These are phyloP conservation scores for Pycnonotus jocosus DNA, from an alignment of 2,113 vertebrate species.

Conservation along the genomic window DNA sequence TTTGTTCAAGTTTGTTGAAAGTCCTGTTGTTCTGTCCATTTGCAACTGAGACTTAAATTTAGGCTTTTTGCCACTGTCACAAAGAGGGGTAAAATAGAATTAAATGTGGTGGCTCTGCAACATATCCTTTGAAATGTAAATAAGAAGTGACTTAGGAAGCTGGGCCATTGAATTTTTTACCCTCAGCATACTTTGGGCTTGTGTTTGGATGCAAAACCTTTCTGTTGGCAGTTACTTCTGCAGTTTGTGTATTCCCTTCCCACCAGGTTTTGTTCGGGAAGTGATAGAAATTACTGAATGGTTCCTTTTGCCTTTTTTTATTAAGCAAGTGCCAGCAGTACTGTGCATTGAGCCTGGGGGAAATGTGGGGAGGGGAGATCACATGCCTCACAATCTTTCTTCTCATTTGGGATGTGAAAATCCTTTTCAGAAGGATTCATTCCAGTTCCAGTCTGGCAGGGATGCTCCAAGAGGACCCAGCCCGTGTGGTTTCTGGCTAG, in stretches of 20 bases:
- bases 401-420: conserved; percentile 16
- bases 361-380: not conserved
- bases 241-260: conserved; percentile 14
- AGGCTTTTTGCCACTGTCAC: not conserved
- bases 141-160: conserved; percentile 17
- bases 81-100: not conserved
- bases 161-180: not conserved
- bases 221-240: not conserved
- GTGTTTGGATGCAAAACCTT: conserved; percentile 9
- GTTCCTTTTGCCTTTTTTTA: conserved; percentile 29
- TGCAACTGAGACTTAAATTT: not conserved
- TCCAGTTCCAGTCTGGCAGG: not conserved
- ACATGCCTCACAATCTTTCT: conserved; percentile 30
- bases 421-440: conserved; percentile 14
- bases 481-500: not conserved
- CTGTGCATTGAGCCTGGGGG: not conserved
- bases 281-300: conserved; percentile 36
- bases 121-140: not conserved
- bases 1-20: not conserved
- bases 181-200: not conserved
- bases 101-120: not conserved
- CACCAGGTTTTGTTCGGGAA: conserved; percentile 22
- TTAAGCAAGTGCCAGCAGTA: conserved; percentile 36
- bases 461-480: not conserved
- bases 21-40: not conserved